Evolutionary conservation across 2,888 invertebrate genomes (phyloP).

Genomic region (Phorcus lineatus): DNA sequence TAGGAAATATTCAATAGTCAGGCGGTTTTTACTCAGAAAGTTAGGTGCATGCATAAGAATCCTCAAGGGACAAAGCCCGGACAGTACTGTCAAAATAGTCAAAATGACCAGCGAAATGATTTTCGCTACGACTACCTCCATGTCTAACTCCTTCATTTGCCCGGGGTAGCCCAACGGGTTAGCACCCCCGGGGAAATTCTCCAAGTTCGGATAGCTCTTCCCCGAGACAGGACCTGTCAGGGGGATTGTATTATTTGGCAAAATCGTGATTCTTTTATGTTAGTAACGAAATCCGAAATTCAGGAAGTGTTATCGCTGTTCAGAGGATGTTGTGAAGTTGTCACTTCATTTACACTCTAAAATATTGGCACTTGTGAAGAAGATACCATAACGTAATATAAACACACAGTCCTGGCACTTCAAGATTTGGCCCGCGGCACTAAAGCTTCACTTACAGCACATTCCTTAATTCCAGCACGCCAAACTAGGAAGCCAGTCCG

Average conservation of each 20-base stretch:
- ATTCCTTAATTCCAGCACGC: too few species aligned
- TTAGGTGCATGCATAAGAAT: conserved; percentile 57
- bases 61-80: conserved; percentile 62
- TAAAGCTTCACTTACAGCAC: too few species aligned
- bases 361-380: neutral
- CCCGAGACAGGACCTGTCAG: conserved; percentile 18
- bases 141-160: conserved; percentile 44
- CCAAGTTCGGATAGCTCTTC: neutral
- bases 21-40: conserved; percentile 52
- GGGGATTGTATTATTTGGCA: conserved; percentile 13
- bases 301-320: neutral
- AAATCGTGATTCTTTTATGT: conserved; percentile 6
- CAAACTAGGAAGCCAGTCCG: too few species aligned
- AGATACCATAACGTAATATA: neutral
- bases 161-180: conserved; percentile 1
- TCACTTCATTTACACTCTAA: too few species aligned
- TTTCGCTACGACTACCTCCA: conserved; percentile 69
- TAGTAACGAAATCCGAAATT: neutral
- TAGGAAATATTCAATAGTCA: conserved; percentile 58
- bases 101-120: conserved; percentile 61
- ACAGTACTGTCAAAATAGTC: conserved; percentile 59
- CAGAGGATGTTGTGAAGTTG: too few species aligned
- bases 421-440: too few species aligned
- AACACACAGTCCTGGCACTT: neutral
- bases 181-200: neutral